A percentile compares a stretch with the other conserved stretches of the same genome.
phyloP scores from a whole-genome alignment of 2,888 invertebrate species.

The Aproaerema taeniolella region DNA sequence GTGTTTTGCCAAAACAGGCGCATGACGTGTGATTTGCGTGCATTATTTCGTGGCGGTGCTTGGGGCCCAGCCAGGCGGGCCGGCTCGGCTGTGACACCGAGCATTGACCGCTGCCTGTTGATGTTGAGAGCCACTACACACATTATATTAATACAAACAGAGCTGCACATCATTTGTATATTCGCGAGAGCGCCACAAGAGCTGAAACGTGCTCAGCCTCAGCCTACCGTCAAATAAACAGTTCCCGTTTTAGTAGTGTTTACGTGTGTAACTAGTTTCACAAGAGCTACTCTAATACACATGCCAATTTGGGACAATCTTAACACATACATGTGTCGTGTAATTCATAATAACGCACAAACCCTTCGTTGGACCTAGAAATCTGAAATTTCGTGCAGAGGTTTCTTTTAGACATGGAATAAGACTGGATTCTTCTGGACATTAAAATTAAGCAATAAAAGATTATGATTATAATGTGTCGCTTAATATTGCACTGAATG shows the following conservation, averaged over 20 bases:
- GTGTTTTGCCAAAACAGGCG: conserved; percentile 31
- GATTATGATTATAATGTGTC: no score
- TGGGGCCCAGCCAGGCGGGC: conserved; percentile 41
- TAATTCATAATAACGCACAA: no score
- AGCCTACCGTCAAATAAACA: conserved; percentile 2
- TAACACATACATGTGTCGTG: no score
- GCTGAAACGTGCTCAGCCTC: conserved; percentile 5
- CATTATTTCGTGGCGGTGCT: conserved; percentile 54
- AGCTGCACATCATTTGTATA: background rate
- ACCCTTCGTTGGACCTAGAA: no score
- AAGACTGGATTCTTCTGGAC: no score
- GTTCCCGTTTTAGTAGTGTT: background rate
- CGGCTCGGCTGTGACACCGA: conserved; percentile 38
- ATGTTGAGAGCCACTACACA: background rate
- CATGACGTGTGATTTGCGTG: conserved; percentile 37
- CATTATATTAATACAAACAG: conserved; percentile 4
- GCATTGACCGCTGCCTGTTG: conserved; percentile 61
- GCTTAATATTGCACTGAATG: no score
- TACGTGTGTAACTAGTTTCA: background rate
- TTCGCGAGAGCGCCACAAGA: background rate
- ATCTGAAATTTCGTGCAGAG: no score
- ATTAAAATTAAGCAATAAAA: no score
- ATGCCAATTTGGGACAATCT: no score
- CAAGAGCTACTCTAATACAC: no score
- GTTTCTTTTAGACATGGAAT: no score